Evolutionary conservation across 92 coral and sea anemone species (phyloP).

Genomic region (Porites lobata): DNA sequence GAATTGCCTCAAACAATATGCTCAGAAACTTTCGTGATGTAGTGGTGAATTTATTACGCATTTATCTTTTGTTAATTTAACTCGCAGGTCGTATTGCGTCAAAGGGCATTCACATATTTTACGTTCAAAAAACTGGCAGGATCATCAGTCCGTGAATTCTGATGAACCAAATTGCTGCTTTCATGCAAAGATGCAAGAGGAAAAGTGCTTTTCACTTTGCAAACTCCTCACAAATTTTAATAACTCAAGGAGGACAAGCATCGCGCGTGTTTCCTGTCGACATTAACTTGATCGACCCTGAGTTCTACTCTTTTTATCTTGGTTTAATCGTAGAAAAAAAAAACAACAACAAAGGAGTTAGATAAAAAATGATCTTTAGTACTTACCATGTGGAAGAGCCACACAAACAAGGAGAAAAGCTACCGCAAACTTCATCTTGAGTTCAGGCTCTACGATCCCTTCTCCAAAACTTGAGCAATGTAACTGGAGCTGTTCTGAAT

Average conservation of each 20-base stretch:
- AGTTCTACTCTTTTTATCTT: too few species aligned
- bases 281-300: too few species aligned
- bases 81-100: slow-evolving; percentile 1
- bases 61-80: too few species aligned
- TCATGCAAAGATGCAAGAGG: neutral
- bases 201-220: neutral
- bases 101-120: neutral
- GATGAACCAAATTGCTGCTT: neutral
- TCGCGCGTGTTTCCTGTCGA: neutral
- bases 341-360: neutral
- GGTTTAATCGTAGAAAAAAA: too few species aligned
- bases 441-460: neutral
- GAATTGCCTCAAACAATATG: neutral
- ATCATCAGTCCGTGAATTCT: neutral
- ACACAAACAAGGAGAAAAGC: slow-evolving; percentile 21
- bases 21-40: neutral
- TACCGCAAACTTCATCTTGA: slow-evolving; percentile 43
- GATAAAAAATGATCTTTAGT: neutral
- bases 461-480: neutral
- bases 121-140: neutral
- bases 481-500: neutral
- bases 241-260: neutral
- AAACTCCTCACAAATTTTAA: neutral
- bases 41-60: too few species aligned
- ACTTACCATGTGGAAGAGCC: slow-evolving; percentile 31